A percentile compares a stretch with the other conserved stretches of the same genome.
Evolutionary conservation across 2,113 vertebrate species (phyloP).

Genomic region (Acinonyx jubatus): DNA sequence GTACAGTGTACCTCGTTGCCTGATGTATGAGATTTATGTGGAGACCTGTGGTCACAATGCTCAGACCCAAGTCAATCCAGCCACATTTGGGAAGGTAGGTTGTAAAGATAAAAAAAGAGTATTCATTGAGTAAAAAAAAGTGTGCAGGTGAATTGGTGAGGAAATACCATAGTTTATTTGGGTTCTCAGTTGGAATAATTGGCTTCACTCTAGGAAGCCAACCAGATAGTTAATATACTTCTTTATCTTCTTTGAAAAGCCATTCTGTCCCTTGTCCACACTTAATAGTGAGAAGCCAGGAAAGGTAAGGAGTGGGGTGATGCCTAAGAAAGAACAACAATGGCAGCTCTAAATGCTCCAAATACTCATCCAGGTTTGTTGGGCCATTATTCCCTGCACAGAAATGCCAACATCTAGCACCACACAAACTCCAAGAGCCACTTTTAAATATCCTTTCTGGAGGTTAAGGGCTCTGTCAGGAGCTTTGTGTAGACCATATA

Average conservation of each 20-base stretch:
- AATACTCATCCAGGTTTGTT: neutral
- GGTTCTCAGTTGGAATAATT: neutral
- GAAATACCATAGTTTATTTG: neutral
- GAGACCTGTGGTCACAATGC: constrained; percentile 77
- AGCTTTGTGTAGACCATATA: neutral
- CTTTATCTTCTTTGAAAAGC: neutral
- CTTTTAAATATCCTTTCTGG: neutral
- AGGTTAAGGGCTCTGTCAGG: neutral
- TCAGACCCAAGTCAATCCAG: constrained; percentile 77
- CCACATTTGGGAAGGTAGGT: constrained; percentile 85
- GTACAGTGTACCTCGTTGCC: constrained; percentile 76
- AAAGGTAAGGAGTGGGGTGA: neutral
- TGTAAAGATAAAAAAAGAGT: neutral
- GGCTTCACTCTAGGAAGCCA: neutral
- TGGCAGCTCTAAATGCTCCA: neutral
- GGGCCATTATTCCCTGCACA: too few relatives aligned
- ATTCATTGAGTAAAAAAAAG: neutral
- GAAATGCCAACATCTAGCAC: neutral
- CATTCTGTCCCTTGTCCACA: neutral
- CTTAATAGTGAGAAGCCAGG: neutral
- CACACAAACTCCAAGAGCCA: neutral
- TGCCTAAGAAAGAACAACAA: neutral
- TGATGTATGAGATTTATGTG: constrained; percentile 82
- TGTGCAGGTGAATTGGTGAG: neutral
- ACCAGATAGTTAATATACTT: neutral